phyloP scores from a whole-genome alignment of 2,797 vertebrate genomes.

The Galagoides demidoff region DNA sequence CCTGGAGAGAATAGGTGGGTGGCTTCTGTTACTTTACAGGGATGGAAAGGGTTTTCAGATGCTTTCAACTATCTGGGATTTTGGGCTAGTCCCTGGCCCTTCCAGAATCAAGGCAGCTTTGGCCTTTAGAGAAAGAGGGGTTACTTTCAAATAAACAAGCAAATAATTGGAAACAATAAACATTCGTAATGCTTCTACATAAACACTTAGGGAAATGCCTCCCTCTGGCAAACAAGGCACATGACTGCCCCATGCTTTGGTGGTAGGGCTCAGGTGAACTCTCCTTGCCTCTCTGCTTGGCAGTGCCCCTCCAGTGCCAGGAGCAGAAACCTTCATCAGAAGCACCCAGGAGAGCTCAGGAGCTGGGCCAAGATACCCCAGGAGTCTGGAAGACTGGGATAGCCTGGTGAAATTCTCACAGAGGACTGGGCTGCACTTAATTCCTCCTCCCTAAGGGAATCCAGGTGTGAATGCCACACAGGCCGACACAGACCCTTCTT shows the following conservation, averaged over 20 bases:
- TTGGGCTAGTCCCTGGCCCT: not conserved
- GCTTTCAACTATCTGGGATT: not conserved
- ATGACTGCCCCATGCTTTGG: not conserved
- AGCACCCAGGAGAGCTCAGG: not conserved
- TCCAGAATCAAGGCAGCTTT: not conserved
- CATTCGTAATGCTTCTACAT: not conserved
- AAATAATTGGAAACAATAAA: not conserved
- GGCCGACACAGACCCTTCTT: not conserved
- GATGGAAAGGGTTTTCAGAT: not conserved
- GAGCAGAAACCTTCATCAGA: not conserved
- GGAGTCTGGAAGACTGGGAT: not conserved
- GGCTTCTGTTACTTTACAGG: not conserved
- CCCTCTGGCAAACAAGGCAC: not conserved
- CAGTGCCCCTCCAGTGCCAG: not conserved
- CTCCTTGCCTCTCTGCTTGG: not conserved
- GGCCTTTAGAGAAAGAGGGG: not conserved
- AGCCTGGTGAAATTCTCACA: not conserved
- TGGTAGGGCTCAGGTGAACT: not conserved
- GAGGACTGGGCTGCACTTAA: not conserved
- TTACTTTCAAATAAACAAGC: constrained; percentile 28
- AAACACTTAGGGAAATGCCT: not conserved
- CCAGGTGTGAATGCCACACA: not conserved
- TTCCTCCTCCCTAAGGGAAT: not conserved
- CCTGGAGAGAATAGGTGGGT: not conserved
- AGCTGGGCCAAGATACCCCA: not conserved